A percentile compares a stretch with the other conserved stretches of the same genome.
Evolutionary conservation across 1,140 invertebrate species (phyloP).

Genomic region (Drosophila cardini): DNA sequence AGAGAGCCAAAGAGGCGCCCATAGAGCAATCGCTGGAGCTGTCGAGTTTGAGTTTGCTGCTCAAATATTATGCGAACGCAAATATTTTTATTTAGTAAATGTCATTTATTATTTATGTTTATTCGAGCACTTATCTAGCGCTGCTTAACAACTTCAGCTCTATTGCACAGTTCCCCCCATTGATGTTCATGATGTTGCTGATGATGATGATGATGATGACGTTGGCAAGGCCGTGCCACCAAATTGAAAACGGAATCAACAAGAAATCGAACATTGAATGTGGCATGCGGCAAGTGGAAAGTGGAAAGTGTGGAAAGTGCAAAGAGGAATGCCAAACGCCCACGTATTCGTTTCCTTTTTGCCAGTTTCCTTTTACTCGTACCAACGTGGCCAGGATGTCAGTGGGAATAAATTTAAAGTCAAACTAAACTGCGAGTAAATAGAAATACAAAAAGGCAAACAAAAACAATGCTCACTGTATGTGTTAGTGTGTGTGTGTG

Average conservation of each 20-base stretch:
- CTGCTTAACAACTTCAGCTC: slow-evolving; percentile 83
- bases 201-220: background rate
- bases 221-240: slow-evolving; percentile 66
- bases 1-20: slow-evolving; percentile 63
- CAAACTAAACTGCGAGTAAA: slow-evolving; percentile 82
- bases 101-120: slow-evolving; percentile 85
- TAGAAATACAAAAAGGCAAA: slow-evolving; percentile 83
- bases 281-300: slow-evolving; percentile 35
- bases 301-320: slow-evolving; percentile 36
- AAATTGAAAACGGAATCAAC: slow-evolving; percentile 72
- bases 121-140: slow-evolving; percentile 85
- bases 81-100: slow-evolving; percentile 85
- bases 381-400: slow-evolving; percentile 45
- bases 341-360: slow-evolving; percentile 48
- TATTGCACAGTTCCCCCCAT: slow-evolving; percentile 57
- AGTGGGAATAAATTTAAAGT: slow-evolving; percentile 80
- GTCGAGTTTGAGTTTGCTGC: slow-evolving; percentile 84
- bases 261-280: slow-evolving; percentile 62
- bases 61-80: slow-evolving; percentile 85
- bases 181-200: too few relatives aligned
- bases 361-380: background rate
- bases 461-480: slow-evolving; percentile 71
- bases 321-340: slow-evolving; percentile 33
- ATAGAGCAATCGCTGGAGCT: slow-evolving; percentile 74
- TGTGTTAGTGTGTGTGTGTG: slow-evolving; percentile 6